A percentile compares a stretch with the other conserved stretches of the same genome.
phyloP scores from a whole-genome alignment of 1,140 invertebrate species.

The Penaeus vannamei region DNA sequence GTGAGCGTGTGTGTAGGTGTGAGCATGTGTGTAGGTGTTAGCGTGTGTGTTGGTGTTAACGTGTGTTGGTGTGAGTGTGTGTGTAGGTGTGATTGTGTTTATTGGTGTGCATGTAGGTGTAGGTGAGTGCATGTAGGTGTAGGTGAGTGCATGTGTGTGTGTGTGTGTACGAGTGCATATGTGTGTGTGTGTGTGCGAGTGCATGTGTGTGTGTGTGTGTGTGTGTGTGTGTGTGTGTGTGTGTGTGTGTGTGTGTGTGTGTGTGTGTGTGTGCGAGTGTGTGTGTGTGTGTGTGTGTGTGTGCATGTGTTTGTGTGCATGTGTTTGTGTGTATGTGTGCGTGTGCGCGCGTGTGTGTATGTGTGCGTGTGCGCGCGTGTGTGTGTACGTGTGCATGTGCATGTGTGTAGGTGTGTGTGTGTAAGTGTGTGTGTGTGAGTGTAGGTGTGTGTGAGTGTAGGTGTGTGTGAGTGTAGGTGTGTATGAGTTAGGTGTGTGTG shows the following conservation, averaged over 20 bases:
- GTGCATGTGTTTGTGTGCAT: background rate
- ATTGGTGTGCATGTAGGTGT: too few relatives aligned
- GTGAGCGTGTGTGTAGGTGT: too few relatives aligned
- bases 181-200: background rate
- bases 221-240: background rate
- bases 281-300: background rate
- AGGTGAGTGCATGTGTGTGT: too few relatives aligned
- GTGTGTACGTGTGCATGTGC: too few relatives aligned
- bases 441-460: background rate
- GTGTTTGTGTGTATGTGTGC: background rate
- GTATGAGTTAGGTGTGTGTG: background rate
- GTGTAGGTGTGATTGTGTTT: too few relatives aligned
- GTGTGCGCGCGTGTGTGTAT: background rate
- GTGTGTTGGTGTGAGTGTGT: too few relatives aligned
- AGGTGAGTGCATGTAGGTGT: too few relatives aligned
- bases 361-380: background rate
- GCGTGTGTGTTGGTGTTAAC: too few relatives aligned
- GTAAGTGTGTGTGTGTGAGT: background rate
- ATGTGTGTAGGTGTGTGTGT: too few relatives aligned
- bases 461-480: background rate
- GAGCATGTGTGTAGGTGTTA: too few relatives aligned
- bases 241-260: background rate
- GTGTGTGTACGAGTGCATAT: background rate
- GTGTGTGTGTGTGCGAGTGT: background rate
- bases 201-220: background rate